Percentiles rank a stretch among this genome's conserved stretches.
These are phyloP conservation scores for Meiosimyza decipiens DNA, from an alignment of 2,888 invertebrate genomes.

Conservation along the genomic window DNA sequence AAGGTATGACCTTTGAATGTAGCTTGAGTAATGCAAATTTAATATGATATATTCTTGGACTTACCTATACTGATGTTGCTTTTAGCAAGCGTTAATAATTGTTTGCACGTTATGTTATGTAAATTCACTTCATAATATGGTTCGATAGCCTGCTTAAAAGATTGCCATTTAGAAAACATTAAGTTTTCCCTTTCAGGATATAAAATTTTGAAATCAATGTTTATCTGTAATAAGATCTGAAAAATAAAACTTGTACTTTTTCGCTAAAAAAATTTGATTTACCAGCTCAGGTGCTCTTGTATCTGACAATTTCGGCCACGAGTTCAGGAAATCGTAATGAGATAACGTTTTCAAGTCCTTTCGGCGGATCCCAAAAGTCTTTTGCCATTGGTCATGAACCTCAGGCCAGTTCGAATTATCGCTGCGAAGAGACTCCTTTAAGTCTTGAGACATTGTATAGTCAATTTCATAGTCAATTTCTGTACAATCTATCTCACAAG, in stretches of 20 bases:
- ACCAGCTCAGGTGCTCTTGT: conserved; percentile 37
- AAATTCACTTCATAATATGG: conserved; percentile 31
- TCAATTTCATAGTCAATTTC: conserved; percentile 30
- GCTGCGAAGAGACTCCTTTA: conserved; percentile 34
- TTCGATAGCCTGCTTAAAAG: conserved; percentile 27
- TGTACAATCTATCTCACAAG: conserved; percentile 20
- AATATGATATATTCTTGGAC: no score
- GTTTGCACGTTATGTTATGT: conserved; percentile 35
- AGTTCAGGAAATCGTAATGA: conserved; percentile 25
- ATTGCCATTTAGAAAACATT: conserved; percentile 32
- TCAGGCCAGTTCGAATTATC: conserved; percentile 39
- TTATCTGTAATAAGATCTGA: conserved; percentile 31
- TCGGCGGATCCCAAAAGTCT: conserved; percentile 36
- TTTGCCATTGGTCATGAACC: conserved; percentile 39
- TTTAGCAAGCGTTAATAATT: conserved; percentile 20
- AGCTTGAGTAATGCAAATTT: not conserved
- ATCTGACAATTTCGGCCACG: conserved; percentile 37
- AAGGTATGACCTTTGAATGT: no score
- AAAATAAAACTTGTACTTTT: not conserved
- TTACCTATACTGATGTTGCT: not conserved
- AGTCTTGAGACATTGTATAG: conserved; percentile 26
- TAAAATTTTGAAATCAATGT: conserved; percentile 36
- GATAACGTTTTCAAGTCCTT: conserved; percentile 26
- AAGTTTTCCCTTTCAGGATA: conserved; percentile 28
- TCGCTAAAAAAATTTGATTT: conserved; percentile 12